phyloP scores from a whole-genome alignment of 2,888 invertebrate genomes.

The Tachina lurida region DNA sequence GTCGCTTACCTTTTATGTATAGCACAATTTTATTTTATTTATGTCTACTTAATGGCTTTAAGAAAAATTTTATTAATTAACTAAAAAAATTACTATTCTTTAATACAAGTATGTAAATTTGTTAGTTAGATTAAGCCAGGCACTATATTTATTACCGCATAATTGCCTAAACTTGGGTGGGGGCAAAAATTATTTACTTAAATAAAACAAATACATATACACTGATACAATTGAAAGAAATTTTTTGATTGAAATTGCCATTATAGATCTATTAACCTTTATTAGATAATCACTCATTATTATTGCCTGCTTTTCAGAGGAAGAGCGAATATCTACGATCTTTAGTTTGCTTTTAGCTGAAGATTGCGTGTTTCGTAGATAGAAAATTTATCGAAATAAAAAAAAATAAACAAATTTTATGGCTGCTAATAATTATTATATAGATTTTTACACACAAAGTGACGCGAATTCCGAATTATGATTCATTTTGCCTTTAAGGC shows the following conservation, averaged over 20 bases:
- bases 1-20: slow-evolving; percentile 15
- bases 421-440: slow-evolving; percentile 42
- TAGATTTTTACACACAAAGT: slow-evolving; percentile 35
- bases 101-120: background rate
- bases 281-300: background rate
- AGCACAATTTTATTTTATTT: too few relatives aligned
- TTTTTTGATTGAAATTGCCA: background rate
- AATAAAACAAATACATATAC: background rate
- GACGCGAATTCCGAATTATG: slow-evolving; percentile 39
- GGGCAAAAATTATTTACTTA: slow-evolving; percentile 19
- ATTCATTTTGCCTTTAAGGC: slow-evolving; percentile 14
- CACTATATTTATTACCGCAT: slow-evolving; percentile 20
- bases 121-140: background rate
- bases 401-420: slow-evolving; percentile 1
- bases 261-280: slow-evolving; percentile 8
- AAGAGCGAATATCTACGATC: background rate
- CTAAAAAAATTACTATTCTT: background rate
- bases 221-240: background rate
- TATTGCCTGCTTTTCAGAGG: background rate
- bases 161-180: slow-evolving; percentile 25
- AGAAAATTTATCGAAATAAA: slow-evolving; percentile 1
- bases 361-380: slow-evolving; percentile 47
- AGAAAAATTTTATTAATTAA: slow-evolving; percentile 23
- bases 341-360: slow-evolving; percentile 13
- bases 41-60: slow-evolving; percentile 30